Conservation (phyloP, 2,113 vertebrate genomes). For the Leptosomus discolor region DNA sequence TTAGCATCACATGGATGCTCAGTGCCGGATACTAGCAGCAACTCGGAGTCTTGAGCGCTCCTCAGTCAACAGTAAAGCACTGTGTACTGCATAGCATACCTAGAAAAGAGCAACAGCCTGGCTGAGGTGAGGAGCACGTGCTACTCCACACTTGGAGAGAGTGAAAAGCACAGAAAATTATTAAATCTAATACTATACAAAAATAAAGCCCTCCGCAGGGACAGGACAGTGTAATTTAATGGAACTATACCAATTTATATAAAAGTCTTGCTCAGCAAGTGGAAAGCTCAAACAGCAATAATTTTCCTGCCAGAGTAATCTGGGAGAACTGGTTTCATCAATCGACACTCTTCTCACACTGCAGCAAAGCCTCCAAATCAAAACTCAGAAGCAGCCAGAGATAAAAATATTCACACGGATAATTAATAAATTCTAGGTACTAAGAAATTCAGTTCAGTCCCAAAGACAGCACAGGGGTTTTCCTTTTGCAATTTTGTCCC, state of each 20-base stretch:
- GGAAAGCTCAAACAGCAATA: neutral
- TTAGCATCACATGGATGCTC: neutral
- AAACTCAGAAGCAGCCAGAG: neutral
- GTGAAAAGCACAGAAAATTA: neutral
- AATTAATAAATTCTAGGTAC: neutral
- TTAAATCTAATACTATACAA: neutral
- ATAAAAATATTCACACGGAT: neutral
- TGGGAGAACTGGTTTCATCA: neutral
- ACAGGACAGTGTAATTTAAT: neutral
- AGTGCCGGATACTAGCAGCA: neutral
- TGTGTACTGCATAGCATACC: neutral
- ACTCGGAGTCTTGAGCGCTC: neutral
- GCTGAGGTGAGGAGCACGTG: neutral
- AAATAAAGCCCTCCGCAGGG: neutral
- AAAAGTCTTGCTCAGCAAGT: neutral
- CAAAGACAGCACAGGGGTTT: neutral
- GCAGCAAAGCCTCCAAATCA: neutral
- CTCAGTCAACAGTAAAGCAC: neutral
- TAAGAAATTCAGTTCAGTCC: neutral
- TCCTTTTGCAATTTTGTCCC: neutral
- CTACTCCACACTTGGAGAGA: neutral
- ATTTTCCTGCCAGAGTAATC: neutral
- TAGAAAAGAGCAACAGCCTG: neutral
- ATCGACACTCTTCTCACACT: fast-evolving
- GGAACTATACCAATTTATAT: neutral